Base-by-base conservation (phyloP, 2,888 invertebrate genomes). In the Cecidostiba fungosa region DNA sequence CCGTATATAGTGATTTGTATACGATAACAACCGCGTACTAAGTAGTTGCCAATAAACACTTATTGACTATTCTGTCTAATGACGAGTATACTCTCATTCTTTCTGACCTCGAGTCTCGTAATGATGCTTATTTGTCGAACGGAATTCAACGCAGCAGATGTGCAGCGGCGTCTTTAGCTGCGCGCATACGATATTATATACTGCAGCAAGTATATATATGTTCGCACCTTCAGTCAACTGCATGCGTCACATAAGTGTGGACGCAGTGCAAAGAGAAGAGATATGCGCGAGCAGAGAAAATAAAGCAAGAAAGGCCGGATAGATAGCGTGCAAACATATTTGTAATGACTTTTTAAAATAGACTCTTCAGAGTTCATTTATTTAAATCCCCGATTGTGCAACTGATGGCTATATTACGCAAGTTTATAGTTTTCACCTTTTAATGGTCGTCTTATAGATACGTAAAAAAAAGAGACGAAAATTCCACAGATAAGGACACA, bases 241-340 rank as follows among this genome's bases (percentile, higher is more conserved):
- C 32, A n/a, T 54, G 50, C 32, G 54, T 47, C 23, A 23, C 19
- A 39, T 54, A n/a, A 16, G 70, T n/a, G n/a, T 39, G 36, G 16
- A n/a, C 12, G n/a, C 39, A 39, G 26, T 69, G 78, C 70, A 79
- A 80, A 59, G 72, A 80, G 79, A 69, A 36, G 66, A 29, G 50
- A 79, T 32, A 47, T 36, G 72, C 16, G 19, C 8, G 3, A 39
- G 14, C 3, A 12, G 43, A 47, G 12, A 36, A 78, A 78, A 26
- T 6, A 69, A 69, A 78, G 47, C n/a, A 6, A 12, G 14, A 10
- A 29, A 29, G 12, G 19, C 16, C 77, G 16, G 29, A 5, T n/a
- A 5, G 43, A 69, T 66, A 29, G 8, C 59, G 23, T 3, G 66
- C n/a, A 66, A 26, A 66, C 29, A 29, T 66, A 66, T 66, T 66